Evolutionary conservation across 2,888 invertebrate genomes (phyloP).

Genomic region (Lycaena phlaeas): DNA sequence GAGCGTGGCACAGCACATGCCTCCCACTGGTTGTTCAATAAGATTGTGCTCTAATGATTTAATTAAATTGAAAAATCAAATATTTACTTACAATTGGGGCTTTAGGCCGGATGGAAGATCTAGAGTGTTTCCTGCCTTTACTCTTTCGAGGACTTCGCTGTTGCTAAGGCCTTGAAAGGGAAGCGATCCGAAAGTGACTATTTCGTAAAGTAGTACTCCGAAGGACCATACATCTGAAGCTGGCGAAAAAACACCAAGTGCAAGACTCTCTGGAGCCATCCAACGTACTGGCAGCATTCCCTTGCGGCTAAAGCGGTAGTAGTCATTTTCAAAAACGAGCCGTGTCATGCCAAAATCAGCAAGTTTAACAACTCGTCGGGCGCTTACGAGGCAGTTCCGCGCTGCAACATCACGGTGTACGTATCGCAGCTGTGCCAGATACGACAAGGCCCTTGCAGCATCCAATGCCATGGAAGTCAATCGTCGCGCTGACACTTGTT

Average conservation of each 20-base stretch:
- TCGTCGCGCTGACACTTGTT: conserved; percentile 84
- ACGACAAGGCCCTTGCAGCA: conserved; percentile 87
- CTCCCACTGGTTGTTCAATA: no score
- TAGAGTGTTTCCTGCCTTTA: conserved; percentile 83
- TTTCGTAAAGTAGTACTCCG: conserved; percentile 89
- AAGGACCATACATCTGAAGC: conserved; percentile 94
- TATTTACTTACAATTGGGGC: conserved; percentile 81
- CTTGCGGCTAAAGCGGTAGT: conserved; percentile 90
- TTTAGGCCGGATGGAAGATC: conserved; percentile 84
- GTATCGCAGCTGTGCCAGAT: conserved; percentile 87
- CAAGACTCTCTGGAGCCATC: conserved; percentile 94
- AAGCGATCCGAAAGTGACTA: conserved; percentile 92
- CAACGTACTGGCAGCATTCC: conserved; percentile 92
- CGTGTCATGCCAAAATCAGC: conserved; percentile 96
- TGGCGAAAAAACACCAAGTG: conserved; percentile 86
- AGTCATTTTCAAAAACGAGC: conserved; percentile 89
- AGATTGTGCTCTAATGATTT: no score
- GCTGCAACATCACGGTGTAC: conserved; percentile 91
- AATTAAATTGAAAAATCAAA: no score
- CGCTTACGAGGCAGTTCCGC: conserved; percentile 86
- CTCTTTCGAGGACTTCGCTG: conserved; percentile 85
- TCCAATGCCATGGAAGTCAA: conserved; percentile 91
- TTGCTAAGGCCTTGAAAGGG: conserved; percentile 92
- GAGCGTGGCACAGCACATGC: no score
- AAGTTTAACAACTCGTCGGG: conserved; percentile 81